A percentile compares a stretch with the other conserved stretches of the same genome.
Conservation (phyloP, 1,140 invertebrate genomes). For the Trichonephila clavata region DNA sequence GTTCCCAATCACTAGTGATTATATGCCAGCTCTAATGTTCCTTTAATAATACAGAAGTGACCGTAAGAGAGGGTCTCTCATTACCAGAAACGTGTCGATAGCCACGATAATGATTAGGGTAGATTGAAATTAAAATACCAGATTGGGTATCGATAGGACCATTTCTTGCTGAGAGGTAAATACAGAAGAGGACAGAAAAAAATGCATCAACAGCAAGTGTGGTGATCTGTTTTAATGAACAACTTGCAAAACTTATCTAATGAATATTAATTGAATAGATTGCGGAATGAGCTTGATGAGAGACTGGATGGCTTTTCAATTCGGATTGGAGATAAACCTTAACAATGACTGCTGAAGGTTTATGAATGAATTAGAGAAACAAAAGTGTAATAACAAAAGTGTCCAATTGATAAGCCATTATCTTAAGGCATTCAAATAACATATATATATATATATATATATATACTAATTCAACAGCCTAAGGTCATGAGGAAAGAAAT, state of each 20-base stretch:
- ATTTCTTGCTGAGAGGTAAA: not conserved
- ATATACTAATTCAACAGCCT: too few species aligned
- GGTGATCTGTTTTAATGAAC: not conserved
- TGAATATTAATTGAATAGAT: slow-evolving; percentile 2
- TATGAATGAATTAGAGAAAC: too few species aligned
- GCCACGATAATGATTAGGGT: slow-evolving; percentile 8
- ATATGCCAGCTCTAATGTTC: not conserved
- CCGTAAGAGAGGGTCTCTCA: not conserved
- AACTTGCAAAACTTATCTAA: not conserved
- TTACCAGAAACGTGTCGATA: slow-evolving; percentile 22
- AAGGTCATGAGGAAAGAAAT: too few species aligned
- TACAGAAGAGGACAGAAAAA: not conserved
- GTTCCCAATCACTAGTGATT: not conserved
- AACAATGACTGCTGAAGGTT: too few species aligned
- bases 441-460: too few species aligned
- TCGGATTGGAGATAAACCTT: not conserved
- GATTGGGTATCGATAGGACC: not conserved
- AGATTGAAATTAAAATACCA: slow-evolving; percentile 31
- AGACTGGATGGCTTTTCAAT: not conserved
- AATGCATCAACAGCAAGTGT: not conserved
- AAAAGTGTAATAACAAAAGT: too few species aligned
- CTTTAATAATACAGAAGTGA: not conserved
- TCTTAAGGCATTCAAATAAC: too few species aligned
- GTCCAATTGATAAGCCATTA: too few species aligned
- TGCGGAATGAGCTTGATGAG: not conserved